Percentiles rank a stretch among this genome's conserved stretches.
Evolutionary conservation across 92 coral and sea anemone genomes (phyloP).

Genomic region (Epizoanthus stellaris): DNA sequence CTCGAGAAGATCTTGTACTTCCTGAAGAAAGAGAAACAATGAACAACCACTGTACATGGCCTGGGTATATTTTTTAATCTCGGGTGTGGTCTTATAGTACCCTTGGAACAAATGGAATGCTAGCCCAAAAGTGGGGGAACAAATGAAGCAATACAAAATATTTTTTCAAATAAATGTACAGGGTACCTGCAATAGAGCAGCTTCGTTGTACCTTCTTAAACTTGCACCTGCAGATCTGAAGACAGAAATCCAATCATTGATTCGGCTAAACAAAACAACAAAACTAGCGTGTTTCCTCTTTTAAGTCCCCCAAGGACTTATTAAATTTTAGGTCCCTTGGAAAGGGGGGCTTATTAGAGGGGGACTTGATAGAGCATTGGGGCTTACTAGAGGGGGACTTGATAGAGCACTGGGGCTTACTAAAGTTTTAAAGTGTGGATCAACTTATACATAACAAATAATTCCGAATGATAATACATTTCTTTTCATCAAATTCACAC

Average conservation of each 20-base stretch:
- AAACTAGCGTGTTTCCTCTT: neutral
- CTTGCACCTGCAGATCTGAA: conserved; percentile 95
- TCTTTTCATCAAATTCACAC: too few species aligned
- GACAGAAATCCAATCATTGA: neutral
- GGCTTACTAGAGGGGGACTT: too few species aligned
- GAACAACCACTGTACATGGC: neutral
- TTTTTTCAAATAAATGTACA: neutral
- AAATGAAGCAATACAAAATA: neutral
- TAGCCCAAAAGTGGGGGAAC: neutral
- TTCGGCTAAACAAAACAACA: neutral
- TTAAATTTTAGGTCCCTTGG: too few species aligned
- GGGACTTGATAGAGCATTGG: too few species aligned
- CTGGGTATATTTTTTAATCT: neutral
- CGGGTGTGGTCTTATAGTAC: neutral
- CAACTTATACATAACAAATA: too few species aligned
- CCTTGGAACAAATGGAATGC: neutral
- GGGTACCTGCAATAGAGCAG: conserved; percentile 88
- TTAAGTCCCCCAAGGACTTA: too few species aligned
- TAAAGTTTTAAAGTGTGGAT: too few species aligned
- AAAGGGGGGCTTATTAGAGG: too few species aligned
- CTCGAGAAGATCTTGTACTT: conserved; percentile 82
- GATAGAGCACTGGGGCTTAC: too few species aligned
- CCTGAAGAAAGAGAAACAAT: conserved; percentile 50
- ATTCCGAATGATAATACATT: too few species aligned
- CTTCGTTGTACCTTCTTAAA: conserved; percentile 91